phyloP scores from a whole-genome alignment of 2,113 vertebrate genomes.

The Steatornis caripensis region DNA sequence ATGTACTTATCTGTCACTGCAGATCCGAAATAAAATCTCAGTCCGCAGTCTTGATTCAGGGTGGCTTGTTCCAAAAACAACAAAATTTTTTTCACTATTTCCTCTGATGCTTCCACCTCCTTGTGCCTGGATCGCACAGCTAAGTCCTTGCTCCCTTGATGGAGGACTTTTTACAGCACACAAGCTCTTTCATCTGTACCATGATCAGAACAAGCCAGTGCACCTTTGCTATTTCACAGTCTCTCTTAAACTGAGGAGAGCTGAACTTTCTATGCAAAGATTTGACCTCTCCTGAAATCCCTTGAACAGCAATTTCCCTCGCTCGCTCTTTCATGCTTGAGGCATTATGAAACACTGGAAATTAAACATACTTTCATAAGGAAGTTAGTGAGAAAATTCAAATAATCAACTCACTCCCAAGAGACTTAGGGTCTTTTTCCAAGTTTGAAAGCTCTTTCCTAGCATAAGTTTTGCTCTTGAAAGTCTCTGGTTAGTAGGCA shows the following conservation, averaged over 20 bases:
- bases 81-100: not conserved
- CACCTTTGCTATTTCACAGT: not conserved
- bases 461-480: not conserved
- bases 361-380: not conserved
- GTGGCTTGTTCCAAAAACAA: not conserved
- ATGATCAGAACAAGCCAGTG: not conserved
- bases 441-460: slow-evolving; percentile 24
- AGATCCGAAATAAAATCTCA: not conserved
- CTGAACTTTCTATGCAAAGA: slow-evolving; percentile 41
- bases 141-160: not conserved
- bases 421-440: not conserved
- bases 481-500: slow-evolving; percentile 23
- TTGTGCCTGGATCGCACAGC: not conserved
- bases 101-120: not conserved
- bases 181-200: not conserved
- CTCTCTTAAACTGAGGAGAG: not conserved
- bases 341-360: slow-evolving; percentile 11
- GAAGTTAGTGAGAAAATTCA: slow-evolving; percentile 43
- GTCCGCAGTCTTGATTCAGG: not conserved
- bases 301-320: slow-evolving; percentile 54
- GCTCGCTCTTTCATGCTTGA: not conserved
- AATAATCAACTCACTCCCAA: slow-evolving; percentile 4
- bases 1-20: not conserved
- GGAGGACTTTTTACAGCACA: not conserved
- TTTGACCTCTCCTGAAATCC: slow-evolving; percentile 30